These are phyloP conservation scores for Megaleporinus macrocephalus DNA, from an alignment of 2,113 vertebrate species.

Conservation along the genomic window DNA sequence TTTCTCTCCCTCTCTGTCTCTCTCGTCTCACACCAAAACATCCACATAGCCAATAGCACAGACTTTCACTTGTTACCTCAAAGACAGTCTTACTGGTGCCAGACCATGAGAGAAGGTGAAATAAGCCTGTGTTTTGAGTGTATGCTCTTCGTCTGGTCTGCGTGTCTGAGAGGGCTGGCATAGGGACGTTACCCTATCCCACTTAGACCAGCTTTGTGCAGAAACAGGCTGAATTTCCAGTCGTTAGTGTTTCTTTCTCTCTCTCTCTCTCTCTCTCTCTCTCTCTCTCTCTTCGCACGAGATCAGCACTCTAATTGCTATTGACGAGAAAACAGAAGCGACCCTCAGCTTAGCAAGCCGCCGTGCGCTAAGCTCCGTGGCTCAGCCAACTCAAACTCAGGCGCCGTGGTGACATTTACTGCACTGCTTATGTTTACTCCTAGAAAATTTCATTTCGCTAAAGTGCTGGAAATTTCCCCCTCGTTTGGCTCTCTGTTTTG, in stretches of 20 bases:
- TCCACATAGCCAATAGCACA: background rate
- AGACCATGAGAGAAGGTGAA: conserved; percentile 1
- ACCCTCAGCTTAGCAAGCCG: conserved; percentile 12
- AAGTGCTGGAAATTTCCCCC: conserved; percentile 48
- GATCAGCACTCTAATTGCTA: conserved; percentile 26
- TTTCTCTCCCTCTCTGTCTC: background rate
- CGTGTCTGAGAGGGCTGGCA: background rate
- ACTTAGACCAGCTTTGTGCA: conserved; percentile 1
- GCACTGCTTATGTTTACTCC: conserved; percentile 40
- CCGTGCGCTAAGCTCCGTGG: background rate
- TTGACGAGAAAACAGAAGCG: conserved; percentile 26
- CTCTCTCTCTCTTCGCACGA: background rate
- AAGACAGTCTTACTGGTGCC: background rate
- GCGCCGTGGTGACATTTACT: conserved; percentile 19
- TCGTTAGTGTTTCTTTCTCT: background rate
- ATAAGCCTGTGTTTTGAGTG: conserved; percentile 2
- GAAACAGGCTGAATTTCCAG: background rate
- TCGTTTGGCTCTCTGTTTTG: conserved; percentile 1
- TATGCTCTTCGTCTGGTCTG: background rate
- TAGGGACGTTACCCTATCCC: conserved; percentile 1
- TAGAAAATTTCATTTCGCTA: conserved; percentile 41
- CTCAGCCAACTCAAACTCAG: conserved; percentile 50
- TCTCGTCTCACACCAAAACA: background rate
- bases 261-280: background rate
- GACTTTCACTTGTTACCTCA: background rate